These are phyloP conservation scores for Dasysyrphus tricinctus DNA, from an alignment of 2,888 invertebrate genomes.

Conservation along the genomic window DNA sequence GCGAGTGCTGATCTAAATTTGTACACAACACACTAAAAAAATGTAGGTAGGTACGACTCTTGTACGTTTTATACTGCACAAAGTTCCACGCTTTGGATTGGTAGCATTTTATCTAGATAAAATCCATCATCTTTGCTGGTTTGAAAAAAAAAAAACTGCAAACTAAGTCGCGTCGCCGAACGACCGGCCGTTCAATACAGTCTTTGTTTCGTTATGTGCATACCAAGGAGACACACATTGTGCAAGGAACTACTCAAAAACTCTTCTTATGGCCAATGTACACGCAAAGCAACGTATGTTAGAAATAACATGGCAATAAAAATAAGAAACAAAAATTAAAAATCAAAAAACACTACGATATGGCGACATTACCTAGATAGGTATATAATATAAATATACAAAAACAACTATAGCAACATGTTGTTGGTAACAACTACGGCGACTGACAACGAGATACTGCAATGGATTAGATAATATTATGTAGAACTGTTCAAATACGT, in stretches of 20 bases:
- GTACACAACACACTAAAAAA: neutral
- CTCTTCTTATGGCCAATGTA: constrained; percentile 62
- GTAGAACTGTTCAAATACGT: constrained; percentile 57
- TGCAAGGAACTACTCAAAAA: constrained; percentile 32
- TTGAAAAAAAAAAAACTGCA: constrained; percentile 39
- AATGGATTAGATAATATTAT: constrained; percentile 35
- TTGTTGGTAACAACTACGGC: constrained; percentile 59
- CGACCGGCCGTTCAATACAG: constrained; percentile 54
- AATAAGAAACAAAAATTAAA: constrained; percentile 17
- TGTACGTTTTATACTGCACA: neutral
- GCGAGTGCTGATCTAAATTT: constrained; percentile 30
- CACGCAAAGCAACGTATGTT: constrained; percentile 63
- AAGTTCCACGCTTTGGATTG: constrained; percentile 66
- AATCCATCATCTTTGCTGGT: constrained; percentile 66
- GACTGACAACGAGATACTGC: constrained; percentile 40
- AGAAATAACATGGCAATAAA: constrained; percentile 31
- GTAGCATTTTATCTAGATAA: constrained; percentile 70
- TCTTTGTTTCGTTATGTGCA: constrained; percentile 69
- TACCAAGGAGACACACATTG: constrained; percentile 65
- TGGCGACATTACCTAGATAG: constrained; percentile 11
- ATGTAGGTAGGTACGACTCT: neutral
- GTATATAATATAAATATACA: neutral
- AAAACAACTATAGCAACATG: constrained; percentile 59
- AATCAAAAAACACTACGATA: constrained; percentile 34
- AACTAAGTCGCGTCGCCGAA: constrained; percentile 10